Percentiles rank a stretch among this genome's conserved stretches.
These are phyloP conservation scores for Gadus chalcogrammus DNA, from an alignment of 2,113 vertebrate species.

Conservation along the genomic window DNA sequence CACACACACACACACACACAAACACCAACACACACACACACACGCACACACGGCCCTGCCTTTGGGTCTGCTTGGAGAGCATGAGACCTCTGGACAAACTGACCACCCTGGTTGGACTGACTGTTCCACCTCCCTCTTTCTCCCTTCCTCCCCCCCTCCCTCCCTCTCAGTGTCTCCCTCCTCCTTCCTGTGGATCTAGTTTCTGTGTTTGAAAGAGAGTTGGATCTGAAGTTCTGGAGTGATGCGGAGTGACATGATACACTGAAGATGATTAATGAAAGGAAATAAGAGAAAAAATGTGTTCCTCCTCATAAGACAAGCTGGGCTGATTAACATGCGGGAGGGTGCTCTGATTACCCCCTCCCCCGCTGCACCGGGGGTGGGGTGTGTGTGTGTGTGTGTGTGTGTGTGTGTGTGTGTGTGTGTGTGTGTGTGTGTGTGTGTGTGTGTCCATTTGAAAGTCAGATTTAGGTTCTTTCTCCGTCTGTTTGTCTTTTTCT, in stretches of 20 bases:
- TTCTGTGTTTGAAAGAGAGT: not conserved
- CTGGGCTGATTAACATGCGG: conserved; percentile 63
- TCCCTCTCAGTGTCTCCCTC: too few relatives aligned
- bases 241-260: conserved; percentile 51
- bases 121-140: conserved; percentile 22
- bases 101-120: conserved; percentile 48
- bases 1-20: not conserved
- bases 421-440: not conserved
- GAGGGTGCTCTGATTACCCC: conserved; percentile 66
- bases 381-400: not conserved
- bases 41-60: not conserved
- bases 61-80: conserved; percentile 38
- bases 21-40: too few relatives aligned
- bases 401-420: not conserved
- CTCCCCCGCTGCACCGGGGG: conserved; percentile 34
- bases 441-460: too few relatives aligned
- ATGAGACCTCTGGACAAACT: conserved; percentile 24
- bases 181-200: too few relatives aligned
- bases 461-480: too few relatives aligned
- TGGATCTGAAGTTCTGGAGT: conserved; percentile 43
- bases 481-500: too few relatives aligned
- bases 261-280: conserved; percentile 71
- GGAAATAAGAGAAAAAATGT: conserved; percentile 51
- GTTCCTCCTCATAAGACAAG: conserved; percentile 71
- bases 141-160: not conserved